Percentiles rank a stretch among this genome's conserved stretches.
phyloP scores from a whole-genome alignment of 2,113 vertebrate genomes.

The Epinephelus lanceolatus region DNA sequence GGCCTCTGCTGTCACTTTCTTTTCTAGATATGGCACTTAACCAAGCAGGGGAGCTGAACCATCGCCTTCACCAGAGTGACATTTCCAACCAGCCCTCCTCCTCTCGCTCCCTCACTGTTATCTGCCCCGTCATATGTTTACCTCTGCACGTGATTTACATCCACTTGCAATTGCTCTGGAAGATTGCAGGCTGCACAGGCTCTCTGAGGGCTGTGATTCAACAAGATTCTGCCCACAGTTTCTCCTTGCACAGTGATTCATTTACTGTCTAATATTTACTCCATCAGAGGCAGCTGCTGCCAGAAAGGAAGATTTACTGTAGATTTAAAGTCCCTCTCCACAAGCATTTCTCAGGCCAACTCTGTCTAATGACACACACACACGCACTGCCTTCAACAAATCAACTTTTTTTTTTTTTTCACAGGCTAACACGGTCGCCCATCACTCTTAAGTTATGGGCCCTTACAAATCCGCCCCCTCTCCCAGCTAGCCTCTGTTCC shows the following conservation, averaged over 20 bases:
- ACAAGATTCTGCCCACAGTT: slow-evolving; percentile 31
- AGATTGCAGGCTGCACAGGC: slow-evolving; percentile 2
- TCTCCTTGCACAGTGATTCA: slow-evolving; percentile 52
- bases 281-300: slow-evolving; percentile 55
- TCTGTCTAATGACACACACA: slow-evolving; percentile 33
- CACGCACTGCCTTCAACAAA: slow-evolving; percentile 48
- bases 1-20: slow-evolving; percentile 33
- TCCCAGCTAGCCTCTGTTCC: neutral
- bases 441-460: slow-evolving; percentile 30
- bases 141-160: slow-evolving; percentile 56
- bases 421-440: slow-evolving; percentile 18
- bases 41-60: slow-evolving; percentile 32
- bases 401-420: slow-evolving; percentile 44
- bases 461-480: neutral
- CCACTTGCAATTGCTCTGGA: slow-evolving; percentile 39
- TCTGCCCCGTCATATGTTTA: slow-evolving; percentile 59
- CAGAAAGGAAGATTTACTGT: slow-evolving; percentile 32
- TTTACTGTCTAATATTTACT: slow-evolving; percentile 57
- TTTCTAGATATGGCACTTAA: slow-evolving; percentile 36
- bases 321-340: slow-evolving; percentile 43
- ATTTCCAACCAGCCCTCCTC: slow-evolving; percentile 27
- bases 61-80: slow-evolving; percentile 15
- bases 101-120: slow-evolving; percentile 4
- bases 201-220: slow-evolving; percentile 42
- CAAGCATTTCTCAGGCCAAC: slow-evolving; percentile 40